These are phyloP conservation scores for Lucilia cuprina DNA, from an alignment of 1,140 invertebrate species.

Conservation along the genomic window DNA sequence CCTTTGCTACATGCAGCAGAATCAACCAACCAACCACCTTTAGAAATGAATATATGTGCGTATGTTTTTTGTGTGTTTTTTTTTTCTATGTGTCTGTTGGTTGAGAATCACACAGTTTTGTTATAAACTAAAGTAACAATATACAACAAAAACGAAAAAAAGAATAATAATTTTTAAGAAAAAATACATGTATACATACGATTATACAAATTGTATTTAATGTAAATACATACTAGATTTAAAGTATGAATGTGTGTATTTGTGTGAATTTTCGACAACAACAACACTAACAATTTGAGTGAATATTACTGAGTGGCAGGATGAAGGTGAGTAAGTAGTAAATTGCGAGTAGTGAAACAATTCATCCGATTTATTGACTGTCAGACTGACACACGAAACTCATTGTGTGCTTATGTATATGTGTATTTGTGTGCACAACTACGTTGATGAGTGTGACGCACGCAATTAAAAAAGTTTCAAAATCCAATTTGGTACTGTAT, in stretches of 20 bases:
- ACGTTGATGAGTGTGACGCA: conserved; percentile 40
- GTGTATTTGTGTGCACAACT: not conserved
- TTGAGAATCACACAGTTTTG: not conserved
- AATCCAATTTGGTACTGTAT: conserved; percentile 61
- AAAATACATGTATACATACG: not conserved
- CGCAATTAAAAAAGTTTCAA: conserved; percentile 62
- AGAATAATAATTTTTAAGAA: not conserved
- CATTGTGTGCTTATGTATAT: not conserved
- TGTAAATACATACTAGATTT: not conserved
- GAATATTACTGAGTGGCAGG: not conserved
- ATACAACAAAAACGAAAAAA: not conserved
- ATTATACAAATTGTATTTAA: not conserved
- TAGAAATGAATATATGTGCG: not conserved
- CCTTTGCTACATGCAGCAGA: not conserved
- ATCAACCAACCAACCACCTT: conserved; percentile 23
- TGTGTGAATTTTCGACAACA: not conserved
- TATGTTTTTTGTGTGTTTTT: too few relatives aligned
- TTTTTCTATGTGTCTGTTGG: not conserved
- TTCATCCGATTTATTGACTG: not conserved
- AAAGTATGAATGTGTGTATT: not conserved
- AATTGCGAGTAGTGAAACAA: not conserved
- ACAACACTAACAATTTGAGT: not conserved
- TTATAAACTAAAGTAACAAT: conserved; percentile 3
- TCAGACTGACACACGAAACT: not conserved
- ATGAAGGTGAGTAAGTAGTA: not conserved